Evolutionary conservation across 2,888 invertebrate species (phyloP).

Genomic region (Caenorhabditis sp.): DNA sequence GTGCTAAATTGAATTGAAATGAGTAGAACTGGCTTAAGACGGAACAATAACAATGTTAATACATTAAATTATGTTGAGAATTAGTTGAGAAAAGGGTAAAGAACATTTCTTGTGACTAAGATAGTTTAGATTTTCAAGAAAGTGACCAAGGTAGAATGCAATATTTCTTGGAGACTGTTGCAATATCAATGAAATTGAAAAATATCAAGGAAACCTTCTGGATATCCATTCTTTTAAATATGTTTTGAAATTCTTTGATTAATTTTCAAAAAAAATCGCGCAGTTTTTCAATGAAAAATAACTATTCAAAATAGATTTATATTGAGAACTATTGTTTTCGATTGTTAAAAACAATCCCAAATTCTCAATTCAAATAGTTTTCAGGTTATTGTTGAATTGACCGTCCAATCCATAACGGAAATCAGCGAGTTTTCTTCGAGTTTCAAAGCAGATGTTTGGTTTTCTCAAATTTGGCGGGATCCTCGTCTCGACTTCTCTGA

Average conservation of each 20-base stretch:
- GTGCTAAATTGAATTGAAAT: not conserved
- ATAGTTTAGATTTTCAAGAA: no score
- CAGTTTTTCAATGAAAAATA: no score
- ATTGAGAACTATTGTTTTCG: not conserved
- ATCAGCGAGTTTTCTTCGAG: slow-evolving; percentile 68
- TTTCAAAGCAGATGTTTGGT: slow-evolving; percentile 71
- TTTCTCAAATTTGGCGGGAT: slow-evolving; percentile 70
- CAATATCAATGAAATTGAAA: no score
- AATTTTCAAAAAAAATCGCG: not conserved
- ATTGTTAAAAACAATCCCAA: not conserved
- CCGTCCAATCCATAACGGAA: slow-evolving; percentile 69
- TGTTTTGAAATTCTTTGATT: not conserved
- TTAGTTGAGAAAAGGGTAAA: not conserved
- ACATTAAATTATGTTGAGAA: not conserved
- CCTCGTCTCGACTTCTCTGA: slow-evolving; percentile 67
- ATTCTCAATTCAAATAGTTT: slow-evolving; percentile 1
- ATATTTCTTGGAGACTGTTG: no score
- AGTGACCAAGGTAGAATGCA: no score
- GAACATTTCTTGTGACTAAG: no score
- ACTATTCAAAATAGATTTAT: no score
- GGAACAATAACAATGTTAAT: no score
- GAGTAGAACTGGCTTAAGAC: no score
- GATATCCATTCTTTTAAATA: no score
- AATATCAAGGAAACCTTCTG: no score
- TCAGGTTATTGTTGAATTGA: slow-evolving; percentile 68